Evolutionary conservation across 2,113 vertebrate genomes (phyloP).

Genomic region (Cyprinodon tularosa): DNA sequence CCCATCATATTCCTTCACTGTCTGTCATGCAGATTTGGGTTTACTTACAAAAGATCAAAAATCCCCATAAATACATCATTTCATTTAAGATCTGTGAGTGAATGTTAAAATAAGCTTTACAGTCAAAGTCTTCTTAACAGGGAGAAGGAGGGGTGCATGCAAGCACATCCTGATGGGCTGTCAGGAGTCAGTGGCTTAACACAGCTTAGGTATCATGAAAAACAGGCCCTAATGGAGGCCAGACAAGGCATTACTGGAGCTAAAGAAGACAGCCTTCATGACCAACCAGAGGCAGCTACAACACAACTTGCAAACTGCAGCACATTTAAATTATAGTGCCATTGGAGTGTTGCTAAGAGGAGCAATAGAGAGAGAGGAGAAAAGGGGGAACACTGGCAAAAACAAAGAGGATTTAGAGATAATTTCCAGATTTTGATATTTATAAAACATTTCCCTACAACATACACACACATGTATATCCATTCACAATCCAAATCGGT

Average conservation of each 20-base stretch:
- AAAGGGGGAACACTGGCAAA: slow-evolving; percentile 2
- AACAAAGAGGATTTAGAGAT: slow-evolving; percentile 54
- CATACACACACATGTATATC: background rate
- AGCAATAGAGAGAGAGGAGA: slow-evolving; percentile 41
- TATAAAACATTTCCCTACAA: slow-evolving; percentile 67
- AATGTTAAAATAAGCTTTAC: slow-evolving; percentile 44
- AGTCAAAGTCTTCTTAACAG: slow-evolving; percentile 52
- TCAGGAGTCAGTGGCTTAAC: slow-evolving; percentile 67
- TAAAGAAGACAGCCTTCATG: slow-evolving; percentile 47
- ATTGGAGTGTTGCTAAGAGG: slow-evolving; percentile 63
- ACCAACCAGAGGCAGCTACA: slow-evolving; percentile 45
- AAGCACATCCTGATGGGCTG: slow-evolving; percentile 63
- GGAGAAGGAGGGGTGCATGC: slow-evolving; percentile 54
- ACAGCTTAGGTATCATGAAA: slow-evolving; percentile 66
- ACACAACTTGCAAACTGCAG: slow-evolving; percentile 67
- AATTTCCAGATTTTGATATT: slow-evolving; percentile 67
- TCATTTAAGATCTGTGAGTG: slow-evolving; percentile 33
- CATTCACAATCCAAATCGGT: slow-evolving; percentile 21
- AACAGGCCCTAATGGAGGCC: slow-evolving; percentile 49
- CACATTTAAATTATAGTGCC: slow-evolving; percentile 74
- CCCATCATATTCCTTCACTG: slow-evolving; percentile 32
- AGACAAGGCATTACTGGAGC: slow-evolving; percentile 64
- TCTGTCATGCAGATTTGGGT: slow-evolving; percentile 33
- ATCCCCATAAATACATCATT: slow-evolving; percentile 71
- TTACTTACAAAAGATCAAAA: slow-evolving; percentile 56